phyloP scores from a whole-genome alignment of 1,140 invertebrate species.

The Drosophila orosa region DNA sequence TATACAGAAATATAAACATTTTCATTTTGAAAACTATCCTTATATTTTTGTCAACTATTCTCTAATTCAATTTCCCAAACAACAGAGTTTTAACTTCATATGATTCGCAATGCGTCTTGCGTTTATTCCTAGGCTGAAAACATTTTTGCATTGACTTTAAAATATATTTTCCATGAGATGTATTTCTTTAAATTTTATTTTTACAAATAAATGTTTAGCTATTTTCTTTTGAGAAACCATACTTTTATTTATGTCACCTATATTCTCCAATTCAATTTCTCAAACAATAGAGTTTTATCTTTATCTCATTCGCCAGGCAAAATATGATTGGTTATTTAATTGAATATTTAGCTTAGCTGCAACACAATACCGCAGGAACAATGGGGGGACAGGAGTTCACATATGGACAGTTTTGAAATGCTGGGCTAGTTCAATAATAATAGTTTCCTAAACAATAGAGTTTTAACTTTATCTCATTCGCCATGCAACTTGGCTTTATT shows the following conservation, averaged over 20 bases:
- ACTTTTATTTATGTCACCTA: background rate
- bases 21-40: background rate
- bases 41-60: background rate
- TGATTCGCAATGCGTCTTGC: too few relatives aligned
- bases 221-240: background rate
- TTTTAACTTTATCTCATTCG: background rate
- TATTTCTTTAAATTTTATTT: too few relatives aligned
- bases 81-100: background rate
- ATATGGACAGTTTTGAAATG: constrained; percentile 17
- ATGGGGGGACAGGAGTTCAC: constrained; percentile 5
- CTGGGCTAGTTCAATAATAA: constrained; percentile 74
- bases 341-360: constrained; percentile 1
- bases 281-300: too few relatives aligned
- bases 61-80: background rate
- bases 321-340: constrained; percentile 24
- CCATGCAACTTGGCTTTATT: too few relatives aligned
- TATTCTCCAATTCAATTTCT: background rate
- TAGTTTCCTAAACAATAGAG: background rate
- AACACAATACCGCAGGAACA: constrained; percentile 28
- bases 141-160: background rate
- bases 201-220: background rate
- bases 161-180: background rate
- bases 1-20: background rate
- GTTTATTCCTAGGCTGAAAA: background rate
- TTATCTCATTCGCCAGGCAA: background rate